Evolutionary conservation across 2,113 vertebrate species (phyloP), one percentile per base, ranked within the genome.

Genomic region (Panthera leo): DNA sequence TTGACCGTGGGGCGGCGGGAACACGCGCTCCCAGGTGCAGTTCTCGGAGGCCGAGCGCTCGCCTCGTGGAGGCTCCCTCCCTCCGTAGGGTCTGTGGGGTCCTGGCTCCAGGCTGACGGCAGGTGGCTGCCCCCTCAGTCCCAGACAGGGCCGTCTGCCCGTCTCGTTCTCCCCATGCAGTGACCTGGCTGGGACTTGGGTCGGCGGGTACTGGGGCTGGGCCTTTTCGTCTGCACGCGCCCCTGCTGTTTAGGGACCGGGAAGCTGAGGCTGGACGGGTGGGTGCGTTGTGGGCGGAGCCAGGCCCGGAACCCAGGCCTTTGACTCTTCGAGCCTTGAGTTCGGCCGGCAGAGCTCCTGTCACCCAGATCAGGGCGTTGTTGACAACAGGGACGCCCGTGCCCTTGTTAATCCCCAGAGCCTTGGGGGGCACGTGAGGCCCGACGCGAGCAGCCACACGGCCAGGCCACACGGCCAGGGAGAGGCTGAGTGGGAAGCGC

Each of bases 331-430:
- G 8, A 34, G 53, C n/a, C 67, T 36, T 4, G 5, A 58, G 51
- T 70, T 29, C 25, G 7, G 85, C 25, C 6, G 2, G 12, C 23
- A 11, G 53, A 31, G 53, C 34, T 70, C 7, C 2, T 0, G 23
- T 2, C 19, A 36, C 23, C 21, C 19, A 31, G 39, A 29, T 7
- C 16, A 12, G 58, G 58, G 14, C 5, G 0, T 5, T 7, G 6
- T 13, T 48, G 55, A 4, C 71, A 16, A 3, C 0, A 21, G 29
- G 13, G 42, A 27, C 5, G 0, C 39, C 16, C 9, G 5, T 23
- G 3, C 27, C 16, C 39, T 3, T 63, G 27, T 27, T 1, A 27
- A 23, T 5, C 42, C 82, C 84, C 48, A 80, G 48, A n/a, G 7
- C 78, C n/a, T 34, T 23, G 1, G 31, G 76, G 34, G 75, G 31